These are phyloP conservation scores for Cylindroiulus punctatus DNA, from an alignment of 2,888 invertebrate species.

Conservation along the genomic window DNA sequence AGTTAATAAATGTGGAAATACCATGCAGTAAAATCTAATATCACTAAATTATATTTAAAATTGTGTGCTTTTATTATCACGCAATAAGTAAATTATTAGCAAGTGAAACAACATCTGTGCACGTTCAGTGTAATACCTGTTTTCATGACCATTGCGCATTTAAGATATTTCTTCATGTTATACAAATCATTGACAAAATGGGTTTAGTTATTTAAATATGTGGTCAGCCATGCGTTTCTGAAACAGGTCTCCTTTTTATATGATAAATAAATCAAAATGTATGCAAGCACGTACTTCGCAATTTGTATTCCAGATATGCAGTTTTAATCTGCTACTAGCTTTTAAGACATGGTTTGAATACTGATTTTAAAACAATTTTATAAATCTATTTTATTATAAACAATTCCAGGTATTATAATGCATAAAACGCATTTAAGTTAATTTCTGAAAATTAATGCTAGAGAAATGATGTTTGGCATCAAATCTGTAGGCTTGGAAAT, in stretches of 20 bases:
- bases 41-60: background rate
- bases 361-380: background rate
- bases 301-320: background rate
- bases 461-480: background rate
- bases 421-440: background rate
- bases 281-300: background rate
- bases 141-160: background rate
- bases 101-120: background rate
- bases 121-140: background rate
- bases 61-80: background rate
- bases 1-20: background rate
- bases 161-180: background rate
- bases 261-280: slow-evolving; percentile 13
- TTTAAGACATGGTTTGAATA: background rate
- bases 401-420: background rate
- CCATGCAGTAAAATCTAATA: background rate
- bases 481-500: background rate
- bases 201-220: background rate
- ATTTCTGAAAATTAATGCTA: background rate
- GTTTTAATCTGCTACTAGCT: background rate
- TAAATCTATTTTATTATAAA: background rate
- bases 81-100: background rate
- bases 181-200: background rate
- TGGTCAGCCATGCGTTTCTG: background rate
- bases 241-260: background rate